A percentile compares a stretch with the other conserved stretches of the same genome.
These are phyloP conservation scores for Onychorhynchus coronatus DNA, from an alignment of 2,113 vertebrate species.

Conservation along the genomic window DNA sequence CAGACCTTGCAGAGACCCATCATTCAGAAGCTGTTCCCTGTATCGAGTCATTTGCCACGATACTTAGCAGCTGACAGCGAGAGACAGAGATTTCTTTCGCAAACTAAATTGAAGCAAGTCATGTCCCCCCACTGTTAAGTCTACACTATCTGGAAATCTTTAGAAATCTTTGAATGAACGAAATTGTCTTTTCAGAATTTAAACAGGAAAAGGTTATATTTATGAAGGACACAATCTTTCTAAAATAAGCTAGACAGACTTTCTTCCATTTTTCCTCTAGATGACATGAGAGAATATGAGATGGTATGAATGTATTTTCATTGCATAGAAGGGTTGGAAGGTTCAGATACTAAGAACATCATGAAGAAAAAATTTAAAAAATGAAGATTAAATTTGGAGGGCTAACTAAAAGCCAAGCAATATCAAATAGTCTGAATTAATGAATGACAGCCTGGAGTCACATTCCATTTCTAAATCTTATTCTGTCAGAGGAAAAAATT, in stretches of 20 bases:
- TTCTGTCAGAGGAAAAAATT: neutral
- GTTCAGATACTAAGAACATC: neutral
- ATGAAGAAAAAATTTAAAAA: neutral
- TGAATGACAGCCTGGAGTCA: neutral
- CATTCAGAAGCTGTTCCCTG: neutral
- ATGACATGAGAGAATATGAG: neutral
- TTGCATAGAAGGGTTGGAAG: neutral
- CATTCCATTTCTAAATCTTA: neutral
- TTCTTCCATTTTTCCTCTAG: neutral
- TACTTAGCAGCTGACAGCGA: neutral
- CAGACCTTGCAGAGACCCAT: neutral
- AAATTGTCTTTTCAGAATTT: neutral
- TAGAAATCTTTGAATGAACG: neutral
- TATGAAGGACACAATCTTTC: neutral
- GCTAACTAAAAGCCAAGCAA: neutral
- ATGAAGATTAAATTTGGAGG: neutral
- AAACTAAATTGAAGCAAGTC: neutral
- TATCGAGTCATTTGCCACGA: neutral
- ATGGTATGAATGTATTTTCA: neutral
- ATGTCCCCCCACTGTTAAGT: neutral
- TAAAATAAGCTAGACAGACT: neutral
- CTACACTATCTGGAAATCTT: neutral
- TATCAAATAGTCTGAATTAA: neutral
- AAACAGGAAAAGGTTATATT: neutral
- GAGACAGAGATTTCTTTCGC: neutral